Base-by-base conservation (phyloP, 1,140 invertebrate species). In the Rhagoletis zephyria region DNA sequence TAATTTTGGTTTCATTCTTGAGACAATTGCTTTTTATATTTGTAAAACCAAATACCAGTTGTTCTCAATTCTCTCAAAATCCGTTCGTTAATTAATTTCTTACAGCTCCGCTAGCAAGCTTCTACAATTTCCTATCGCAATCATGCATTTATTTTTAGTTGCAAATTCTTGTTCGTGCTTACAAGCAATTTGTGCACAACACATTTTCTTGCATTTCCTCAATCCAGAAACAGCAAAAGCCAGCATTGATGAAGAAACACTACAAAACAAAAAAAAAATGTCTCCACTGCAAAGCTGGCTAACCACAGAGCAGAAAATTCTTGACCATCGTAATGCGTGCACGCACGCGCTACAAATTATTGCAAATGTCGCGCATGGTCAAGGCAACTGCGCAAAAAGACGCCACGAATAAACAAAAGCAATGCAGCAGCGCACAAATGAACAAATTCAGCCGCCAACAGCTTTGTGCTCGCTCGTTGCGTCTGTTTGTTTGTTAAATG, bases 271-370 rank as follows among this genome's bases (percentile, higher is more conserved):
- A 77, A 4, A 5, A 51, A 51, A 40, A 40, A n/a, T 30, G 74
- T 56, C 10, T 19, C 16, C 16, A 56, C 74, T n/a, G 14, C 19
- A 81, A 56, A 56, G 56, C 16, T 81, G 74, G 74, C 56, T n/a
- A 81, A n/a, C 48, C 16, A 42, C 2, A 48, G 74, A 12, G 74
- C 9, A 3, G 42, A n/a, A 77, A 51, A 77, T 56, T 6, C 74
- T n/a, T 30, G 48, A 77, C 6, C 48, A 51, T 77, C 16, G 16
- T 45, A 30, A 56, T 81, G 74, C 74, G 74, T 81, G 48, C 48
- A 30, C 74, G 51, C 74, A 81, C 9, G 74, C 74, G 74, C 51
- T n/a, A 59, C 45, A 81, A 59, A 81, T 81, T 81, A n/a, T 81
- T 81, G 48, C n/a, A 59, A 81, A 81, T 56, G 9, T 59, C 48